Evolutionary conservation across 2,113 vertebrate genomes (phyloP).

Genomic region (Alligator sinensis): DNA sequence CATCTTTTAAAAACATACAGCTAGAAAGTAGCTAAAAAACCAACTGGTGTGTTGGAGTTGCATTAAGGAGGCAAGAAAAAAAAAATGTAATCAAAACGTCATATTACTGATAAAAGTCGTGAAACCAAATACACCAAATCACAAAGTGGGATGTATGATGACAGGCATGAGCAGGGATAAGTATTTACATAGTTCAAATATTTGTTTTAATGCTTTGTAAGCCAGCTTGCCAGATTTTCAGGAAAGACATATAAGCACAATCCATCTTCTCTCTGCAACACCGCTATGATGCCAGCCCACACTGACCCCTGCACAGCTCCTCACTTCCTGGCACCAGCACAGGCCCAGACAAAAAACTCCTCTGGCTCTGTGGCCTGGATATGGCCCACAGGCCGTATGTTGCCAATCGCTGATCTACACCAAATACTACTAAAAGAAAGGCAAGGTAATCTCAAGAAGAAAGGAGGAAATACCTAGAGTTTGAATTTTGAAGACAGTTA

Average conservation of each 20-base stretch:
- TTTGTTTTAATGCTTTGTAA: not conserved
- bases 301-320: no score
- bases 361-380: no score
- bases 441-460: not conserved
- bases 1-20: not conserved
- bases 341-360: no score
- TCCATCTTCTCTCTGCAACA: not conserved
- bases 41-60: not conserved
- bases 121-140: not conserved
- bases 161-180: not conserved
- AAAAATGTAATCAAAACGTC: not conserved
- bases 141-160: not conserved
- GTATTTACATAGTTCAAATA: not conserved
- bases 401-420: no score
- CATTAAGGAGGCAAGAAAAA: not conserved
- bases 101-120: not conserved
- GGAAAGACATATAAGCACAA: not conserved
- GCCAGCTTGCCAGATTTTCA: not conserved
- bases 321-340: no score
- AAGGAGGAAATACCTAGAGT: not conserved
- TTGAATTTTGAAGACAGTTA: not conserved
- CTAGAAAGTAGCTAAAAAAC: not conserved
- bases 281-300: not conserved
- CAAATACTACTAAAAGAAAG: not conserved
- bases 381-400: no score